Evolutionary conservation across 2,113 vertebrate genomes (phyloP).

Genomic region (Saguinus midas): DNA sequence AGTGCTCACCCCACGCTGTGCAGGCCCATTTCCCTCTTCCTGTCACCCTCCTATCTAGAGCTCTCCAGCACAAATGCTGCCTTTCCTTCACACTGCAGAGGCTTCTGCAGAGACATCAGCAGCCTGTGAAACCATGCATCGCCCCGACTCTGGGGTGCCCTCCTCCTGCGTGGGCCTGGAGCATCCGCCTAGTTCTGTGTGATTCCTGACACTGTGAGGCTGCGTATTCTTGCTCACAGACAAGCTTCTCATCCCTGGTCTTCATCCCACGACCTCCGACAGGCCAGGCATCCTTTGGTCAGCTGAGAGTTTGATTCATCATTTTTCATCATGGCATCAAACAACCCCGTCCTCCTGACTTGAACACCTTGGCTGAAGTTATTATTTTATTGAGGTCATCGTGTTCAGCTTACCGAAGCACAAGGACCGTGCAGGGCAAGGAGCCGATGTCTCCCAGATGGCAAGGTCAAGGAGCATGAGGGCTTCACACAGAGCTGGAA

Average conservation of each 20-base stretch:
- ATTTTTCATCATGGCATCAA: background rate
- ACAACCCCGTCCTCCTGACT: background rate
- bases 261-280: background rate
- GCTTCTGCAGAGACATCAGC: background rate
- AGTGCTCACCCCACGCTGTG: no score
- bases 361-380: background rate
- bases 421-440: background rate
- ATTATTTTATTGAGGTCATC: background rate
- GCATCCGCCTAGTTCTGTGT: background rate
- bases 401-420: background rate
- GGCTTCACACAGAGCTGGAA: background rate
- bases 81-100: background rate
- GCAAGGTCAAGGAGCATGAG: background rate
- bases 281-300: background rate
- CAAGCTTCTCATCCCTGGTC: fast-evolving
- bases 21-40: no score
- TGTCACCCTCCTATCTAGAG: background rate
- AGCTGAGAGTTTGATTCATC: background rate
- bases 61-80: background rate
- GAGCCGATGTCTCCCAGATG: background rate
- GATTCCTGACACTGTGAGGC: background rate
- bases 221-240: background rate
- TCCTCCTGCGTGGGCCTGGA: background rate
- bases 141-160: background rate
- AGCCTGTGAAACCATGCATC: background rate